Evolutionary conservation across 1,140 invertebrate genomes (phyloP).

Genomic region (Aplysia californica): DNA sequence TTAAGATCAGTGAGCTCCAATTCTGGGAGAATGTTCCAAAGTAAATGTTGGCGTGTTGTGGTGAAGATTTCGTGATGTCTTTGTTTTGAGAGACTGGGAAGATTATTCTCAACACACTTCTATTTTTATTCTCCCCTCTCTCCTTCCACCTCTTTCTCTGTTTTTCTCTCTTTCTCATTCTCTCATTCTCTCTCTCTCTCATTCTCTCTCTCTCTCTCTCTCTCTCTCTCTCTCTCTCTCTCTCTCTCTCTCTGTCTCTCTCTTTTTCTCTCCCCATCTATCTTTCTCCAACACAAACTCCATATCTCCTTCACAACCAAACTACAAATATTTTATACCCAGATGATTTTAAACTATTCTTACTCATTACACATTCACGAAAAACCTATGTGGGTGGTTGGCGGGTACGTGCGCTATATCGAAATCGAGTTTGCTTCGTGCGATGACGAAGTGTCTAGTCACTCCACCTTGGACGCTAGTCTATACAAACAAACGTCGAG

Average conservation of each 20-base stretch:
- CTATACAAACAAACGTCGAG: too few species aligned
- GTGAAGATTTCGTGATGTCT: background rate
- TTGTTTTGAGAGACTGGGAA: too few species aligned
- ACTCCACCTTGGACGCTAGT: too few species aligned
- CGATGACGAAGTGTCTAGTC: background rate
- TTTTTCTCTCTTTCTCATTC: background rate
- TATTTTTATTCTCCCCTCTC: background rate
- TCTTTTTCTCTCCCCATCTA: too few species aligned
- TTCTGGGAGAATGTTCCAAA: background rate
- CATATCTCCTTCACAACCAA: too few species aligned
- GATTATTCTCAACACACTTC: too few species aligned
- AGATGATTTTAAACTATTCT: background rate
- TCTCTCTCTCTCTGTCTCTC: conserved; percentile 10
- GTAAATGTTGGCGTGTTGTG: background rate
- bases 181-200: background rate
- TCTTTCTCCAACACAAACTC: background rate
- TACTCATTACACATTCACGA: background rate
- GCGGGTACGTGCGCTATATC: too few species aligned
- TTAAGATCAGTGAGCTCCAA: background rate
- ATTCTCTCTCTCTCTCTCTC: background rate
- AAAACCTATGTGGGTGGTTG: too few species aligned
- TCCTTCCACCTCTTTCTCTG: background rate
- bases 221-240: background rate
- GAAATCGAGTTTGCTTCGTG: background rate
- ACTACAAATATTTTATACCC: background rate